Evolutionary conservation across 2,797 vertebrate species (phyloP).

Genomic region (Galago senegalensis): DNA sequence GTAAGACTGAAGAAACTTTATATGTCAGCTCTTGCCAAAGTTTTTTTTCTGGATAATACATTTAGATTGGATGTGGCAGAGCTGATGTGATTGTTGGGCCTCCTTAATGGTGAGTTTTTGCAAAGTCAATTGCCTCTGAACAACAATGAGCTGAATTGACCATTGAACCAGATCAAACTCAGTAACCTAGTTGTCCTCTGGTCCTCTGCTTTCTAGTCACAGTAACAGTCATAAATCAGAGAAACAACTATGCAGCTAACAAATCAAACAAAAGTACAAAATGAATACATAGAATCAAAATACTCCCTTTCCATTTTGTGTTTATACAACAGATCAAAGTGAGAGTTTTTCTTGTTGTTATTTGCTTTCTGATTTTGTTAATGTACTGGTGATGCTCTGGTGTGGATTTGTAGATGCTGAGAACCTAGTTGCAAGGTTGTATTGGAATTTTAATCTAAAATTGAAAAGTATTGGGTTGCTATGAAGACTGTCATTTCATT

Average conservation of each 20-base stretch:
- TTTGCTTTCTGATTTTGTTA: background rate
- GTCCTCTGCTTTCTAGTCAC: background rate
- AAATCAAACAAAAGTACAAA: slow-evolving; percentile 42
- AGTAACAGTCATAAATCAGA: background rate
- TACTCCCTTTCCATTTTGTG: background rate
- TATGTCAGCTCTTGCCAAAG: background rate
- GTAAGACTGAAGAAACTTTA: background rate
- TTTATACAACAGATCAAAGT: background rate
- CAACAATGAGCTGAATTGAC: background rate
- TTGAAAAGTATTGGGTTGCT: background rate
- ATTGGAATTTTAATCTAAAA: slow-evolving; percentile 53
- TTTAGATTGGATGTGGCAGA: background rate
- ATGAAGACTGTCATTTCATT: background rate
- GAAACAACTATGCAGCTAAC: background rate
- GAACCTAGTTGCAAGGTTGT: slow-evolving; percentile 11
- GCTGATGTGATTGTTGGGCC: background rate
- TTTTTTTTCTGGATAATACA: background rate
- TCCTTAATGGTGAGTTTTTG: background rate
- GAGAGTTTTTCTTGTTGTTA: background rate
- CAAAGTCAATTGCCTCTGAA: background rate
- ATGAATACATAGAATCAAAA: background rate
- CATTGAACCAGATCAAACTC: background rate
- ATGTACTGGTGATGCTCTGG: background rate
- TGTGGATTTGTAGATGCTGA: background rate
- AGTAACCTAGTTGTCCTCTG: background rate